Percentiles rank a stretch among this genome's conserved stretches.
Conservation (phyloP, 92 coral and sea anemone species). For the Chrysogorgia sp. region DNA sequence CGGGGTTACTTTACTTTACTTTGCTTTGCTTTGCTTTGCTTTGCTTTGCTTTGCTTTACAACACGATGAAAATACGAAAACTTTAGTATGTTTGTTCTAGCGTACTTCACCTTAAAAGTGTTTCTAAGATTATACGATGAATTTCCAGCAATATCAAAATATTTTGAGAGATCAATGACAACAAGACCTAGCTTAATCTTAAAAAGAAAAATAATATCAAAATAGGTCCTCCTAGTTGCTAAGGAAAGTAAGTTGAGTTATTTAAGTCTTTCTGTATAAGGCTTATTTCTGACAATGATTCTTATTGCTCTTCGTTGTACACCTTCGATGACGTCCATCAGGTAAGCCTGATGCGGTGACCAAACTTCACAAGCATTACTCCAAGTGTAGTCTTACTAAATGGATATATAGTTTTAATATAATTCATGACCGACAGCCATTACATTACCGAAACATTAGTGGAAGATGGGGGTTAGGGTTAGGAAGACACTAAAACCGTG, state of each 20-base stretch:
- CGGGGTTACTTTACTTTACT: no score
- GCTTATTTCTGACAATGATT: conserved; percentile 24
- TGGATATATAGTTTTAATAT: background rate
- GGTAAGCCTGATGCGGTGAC: conserved; percentile 40
- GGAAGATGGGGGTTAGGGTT: no score
- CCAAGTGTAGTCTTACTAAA: background rate
- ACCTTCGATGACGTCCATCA: conserved; percentile 6
- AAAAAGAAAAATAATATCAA: conserved; percentile 6
- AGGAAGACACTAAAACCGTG: no score
- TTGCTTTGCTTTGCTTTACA: no score
- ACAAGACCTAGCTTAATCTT: conserved; percentile 30
- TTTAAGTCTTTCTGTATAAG: conserved; percentile 23
- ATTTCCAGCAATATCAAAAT: conserved; percentile 4
- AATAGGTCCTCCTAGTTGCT: conserved; percentile 26
- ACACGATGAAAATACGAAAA: conserved; percentile 27
- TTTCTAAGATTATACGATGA: background rate
- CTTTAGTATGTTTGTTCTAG: background rate
- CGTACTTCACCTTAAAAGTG: background rate
- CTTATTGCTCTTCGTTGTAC: conserved; percentile 17
- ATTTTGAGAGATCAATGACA: background rate
- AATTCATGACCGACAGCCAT: background rate
- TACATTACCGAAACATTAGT: no score
- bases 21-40: no score
- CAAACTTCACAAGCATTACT: conserved; percentile 29
- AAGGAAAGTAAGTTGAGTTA: conserved; percentile 40